Evolutionary conservation across 2,113 vertebrate species (phyloP).

Genomic region (Pachycephala philippinensis): DNA sequence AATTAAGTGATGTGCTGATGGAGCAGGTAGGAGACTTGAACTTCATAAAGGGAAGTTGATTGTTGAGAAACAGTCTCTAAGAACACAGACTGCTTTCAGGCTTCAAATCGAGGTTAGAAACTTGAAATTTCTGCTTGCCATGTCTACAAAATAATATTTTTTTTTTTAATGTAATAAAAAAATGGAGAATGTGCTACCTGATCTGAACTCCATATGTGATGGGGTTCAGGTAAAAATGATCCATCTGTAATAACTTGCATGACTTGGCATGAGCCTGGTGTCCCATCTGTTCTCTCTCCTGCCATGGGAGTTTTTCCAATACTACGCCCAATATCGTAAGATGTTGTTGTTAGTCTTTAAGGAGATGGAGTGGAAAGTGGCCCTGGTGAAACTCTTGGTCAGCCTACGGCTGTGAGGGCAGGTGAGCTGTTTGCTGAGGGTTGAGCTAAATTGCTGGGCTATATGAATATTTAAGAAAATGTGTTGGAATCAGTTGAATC

Average conservation of each 20-base stretch:
- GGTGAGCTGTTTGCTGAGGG: neutral
- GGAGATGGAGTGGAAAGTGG: neutral
- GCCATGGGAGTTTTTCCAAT: neutral
- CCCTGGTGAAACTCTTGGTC: neutral
- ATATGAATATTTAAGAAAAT: neutral
- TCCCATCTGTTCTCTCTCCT: neutral
- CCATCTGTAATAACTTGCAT: neutral
- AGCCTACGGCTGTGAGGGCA: neutral
- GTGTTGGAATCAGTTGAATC: neutral
- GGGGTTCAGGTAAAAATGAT: neutral
- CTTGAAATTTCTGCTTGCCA: neutral
- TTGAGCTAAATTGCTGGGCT: neutral
- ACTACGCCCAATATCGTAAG: neutral
- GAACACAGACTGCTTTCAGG: neutral
- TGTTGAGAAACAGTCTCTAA: neutral
- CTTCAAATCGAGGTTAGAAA: neutral
- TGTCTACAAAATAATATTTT: neutral
- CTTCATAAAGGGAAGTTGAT: neutral
- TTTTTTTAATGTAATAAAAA: neutral
- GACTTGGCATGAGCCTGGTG: neutral
- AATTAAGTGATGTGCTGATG: neutral
- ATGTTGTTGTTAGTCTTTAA: neutral
- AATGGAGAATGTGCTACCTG: neutral
- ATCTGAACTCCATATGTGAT: neutral
- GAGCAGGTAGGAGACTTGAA: neutral